Evolutionary conservation across 2,888 invertebrate genomes (phyloP).

Genomic region (Pollenia amentaria): DNA sequence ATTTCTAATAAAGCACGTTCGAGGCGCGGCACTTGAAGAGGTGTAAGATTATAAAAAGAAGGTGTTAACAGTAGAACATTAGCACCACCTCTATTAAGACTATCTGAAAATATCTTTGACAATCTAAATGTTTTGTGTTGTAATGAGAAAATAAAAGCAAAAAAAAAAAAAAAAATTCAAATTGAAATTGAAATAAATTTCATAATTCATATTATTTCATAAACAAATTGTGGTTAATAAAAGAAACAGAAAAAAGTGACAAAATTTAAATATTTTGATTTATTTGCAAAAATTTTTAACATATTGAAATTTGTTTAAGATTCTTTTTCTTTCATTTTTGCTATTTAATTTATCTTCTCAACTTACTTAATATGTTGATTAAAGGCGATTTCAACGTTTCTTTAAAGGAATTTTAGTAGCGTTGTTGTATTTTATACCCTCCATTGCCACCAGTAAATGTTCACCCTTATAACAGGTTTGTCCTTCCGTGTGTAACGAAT

Average conservation of each 20-base stretch:
- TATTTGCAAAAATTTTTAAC: background rate
- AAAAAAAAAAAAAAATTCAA: background rate
- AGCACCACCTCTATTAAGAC: background rate
- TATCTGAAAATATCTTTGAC: background rate
- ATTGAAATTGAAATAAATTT: background rate
- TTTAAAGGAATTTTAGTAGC: background rate
- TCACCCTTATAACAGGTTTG: no score
- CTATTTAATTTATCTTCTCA: background rate
- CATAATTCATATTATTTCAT: no score
- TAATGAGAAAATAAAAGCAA: background rate
- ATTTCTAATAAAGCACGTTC: constrained; percentile 48
- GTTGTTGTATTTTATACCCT: no score
- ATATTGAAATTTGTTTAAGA: constrained; percentile 2
- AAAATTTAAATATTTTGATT: no score
- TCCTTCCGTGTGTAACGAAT: no score
- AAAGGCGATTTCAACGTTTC: constrained; percentile 33
- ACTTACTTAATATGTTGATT: constrained; percentile 9
- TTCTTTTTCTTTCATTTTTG: background rate
- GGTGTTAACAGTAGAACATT: constrained; percentile 16
- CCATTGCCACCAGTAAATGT: no score
- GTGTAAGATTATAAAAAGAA: constrained; percentile 9
- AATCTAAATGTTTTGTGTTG: background rate
- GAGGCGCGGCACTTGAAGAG: background rate
- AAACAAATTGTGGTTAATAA: background rate
- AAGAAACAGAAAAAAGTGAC: no score